A percentile compares a stretch with the other conserved stretches of the same genome.
Conservation (phyloP, 2,888 invertebrate genomes). For the Gryllus longicercus region DNA sequence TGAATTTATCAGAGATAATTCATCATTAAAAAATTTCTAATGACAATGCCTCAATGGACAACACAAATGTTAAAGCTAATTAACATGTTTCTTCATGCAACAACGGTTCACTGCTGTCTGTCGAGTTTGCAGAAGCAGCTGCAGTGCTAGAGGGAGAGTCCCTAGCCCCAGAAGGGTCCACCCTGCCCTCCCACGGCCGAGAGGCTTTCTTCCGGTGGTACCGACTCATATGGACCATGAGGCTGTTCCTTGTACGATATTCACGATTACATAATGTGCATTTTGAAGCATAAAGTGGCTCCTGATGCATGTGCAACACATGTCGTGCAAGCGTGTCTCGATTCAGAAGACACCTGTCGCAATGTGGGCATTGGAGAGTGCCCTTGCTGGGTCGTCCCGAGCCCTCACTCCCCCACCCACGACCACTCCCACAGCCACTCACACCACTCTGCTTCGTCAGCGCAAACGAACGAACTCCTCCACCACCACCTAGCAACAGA, state of each 20-base stretch:
- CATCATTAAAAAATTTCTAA: no score
- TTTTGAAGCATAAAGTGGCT: constrained; percentile 70
- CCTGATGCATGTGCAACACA: constrained; percentile 44
- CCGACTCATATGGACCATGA: constrained; percentile 87
- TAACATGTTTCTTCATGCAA: neutral
- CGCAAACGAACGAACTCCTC: constrained; percentile 28
- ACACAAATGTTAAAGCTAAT: neutral
- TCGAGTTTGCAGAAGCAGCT: neutral
- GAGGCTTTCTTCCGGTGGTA: constrained; percentile 62
- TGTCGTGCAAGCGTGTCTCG: constrained; percentile 34
- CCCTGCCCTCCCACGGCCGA: constrained; percentile 24
- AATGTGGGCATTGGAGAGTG: constrained; percentile 33
- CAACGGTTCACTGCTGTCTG: neutral
- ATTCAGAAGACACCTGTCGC: constrained; percentile 34
- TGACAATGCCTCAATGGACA: no score
- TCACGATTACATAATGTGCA: constrained; percentile 88
- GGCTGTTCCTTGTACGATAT: constrained; percentile 86
- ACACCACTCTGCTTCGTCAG: constrained; percentile 24
- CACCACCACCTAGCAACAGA: constrained; percentile 34
- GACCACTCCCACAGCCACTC: constrained; percentile 22
- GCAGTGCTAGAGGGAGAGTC: neutral
- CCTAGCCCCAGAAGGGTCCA: neutral
- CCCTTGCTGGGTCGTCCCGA: constrained; percentile 36
- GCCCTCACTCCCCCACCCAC: constrained; percentile 32
- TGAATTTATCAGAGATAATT: no score